Evolutionary conservation across 1,140 invertebrate genomes (phyloP).

Genomic region (Apolygus lucorum): DNA sequence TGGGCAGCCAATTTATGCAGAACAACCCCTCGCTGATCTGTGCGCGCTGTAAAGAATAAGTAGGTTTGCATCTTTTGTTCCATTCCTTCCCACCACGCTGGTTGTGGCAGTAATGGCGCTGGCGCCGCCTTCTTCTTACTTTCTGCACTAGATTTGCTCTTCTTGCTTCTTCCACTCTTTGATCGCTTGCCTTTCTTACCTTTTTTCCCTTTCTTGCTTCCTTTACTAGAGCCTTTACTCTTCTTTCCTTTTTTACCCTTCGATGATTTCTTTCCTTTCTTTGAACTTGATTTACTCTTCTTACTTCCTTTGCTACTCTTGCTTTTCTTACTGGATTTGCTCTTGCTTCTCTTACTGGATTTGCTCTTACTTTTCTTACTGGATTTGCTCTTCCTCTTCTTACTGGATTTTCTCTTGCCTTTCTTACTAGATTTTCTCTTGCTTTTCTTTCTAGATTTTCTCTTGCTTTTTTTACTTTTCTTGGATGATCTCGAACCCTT

Average conservation of each 20-base stretch:
- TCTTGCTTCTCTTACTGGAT: background rate
- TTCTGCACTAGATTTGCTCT: background rate
- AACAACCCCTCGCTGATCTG: background rate
- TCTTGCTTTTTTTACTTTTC: too few relatives aligned
- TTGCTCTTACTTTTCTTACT: background rate
- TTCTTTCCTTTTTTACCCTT: background rate
- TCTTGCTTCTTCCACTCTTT: background rate
- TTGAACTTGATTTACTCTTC: background rate
- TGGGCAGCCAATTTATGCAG: background rate
- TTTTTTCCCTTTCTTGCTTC: background rate
- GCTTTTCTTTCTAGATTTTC: too few relatives aligned
- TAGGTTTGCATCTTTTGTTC: background rate
- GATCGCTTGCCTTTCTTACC: background rate
- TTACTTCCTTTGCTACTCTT: background rate
- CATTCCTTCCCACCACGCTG: background rate
- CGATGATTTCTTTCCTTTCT: background rate
- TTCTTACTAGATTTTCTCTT: background rate
- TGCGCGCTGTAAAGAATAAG: background rate
- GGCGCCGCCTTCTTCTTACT: background rate
- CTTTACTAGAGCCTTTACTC: background rate
- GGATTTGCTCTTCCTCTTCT: background rate
- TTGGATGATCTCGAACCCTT: too few relatives aligned
- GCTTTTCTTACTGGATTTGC: background rate
- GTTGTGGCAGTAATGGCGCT: background rate
- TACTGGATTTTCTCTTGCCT: background rate